Conservation (phyloP, 2,888 invertebrate species). For the Nineta flava region DNA sequence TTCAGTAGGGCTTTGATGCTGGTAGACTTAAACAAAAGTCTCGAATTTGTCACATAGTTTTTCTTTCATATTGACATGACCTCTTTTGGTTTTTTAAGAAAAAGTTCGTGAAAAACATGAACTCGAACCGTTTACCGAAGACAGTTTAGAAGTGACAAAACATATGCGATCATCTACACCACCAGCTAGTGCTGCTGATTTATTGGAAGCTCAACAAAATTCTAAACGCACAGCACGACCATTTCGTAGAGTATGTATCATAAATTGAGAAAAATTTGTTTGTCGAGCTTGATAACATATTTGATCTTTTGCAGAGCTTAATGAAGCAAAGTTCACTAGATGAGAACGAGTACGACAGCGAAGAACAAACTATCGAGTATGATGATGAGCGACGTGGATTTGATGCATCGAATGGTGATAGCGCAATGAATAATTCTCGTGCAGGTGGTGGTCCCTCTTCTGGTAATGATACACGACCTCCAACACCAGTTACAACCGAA, state of each 20-base stretch:
- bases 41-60: not conserved
- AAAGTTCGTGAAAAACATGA: constrained; percentile 51
- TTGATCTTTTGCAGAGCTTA: constrained; percentile 38
- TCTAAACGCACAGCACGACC: constrained; percentile 56
- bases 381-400: constrained; percentile 35
- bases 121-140: constrained; percentile 68
- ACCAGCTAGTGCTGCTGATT: constrained; percentile 81
- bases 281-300: not conserved
- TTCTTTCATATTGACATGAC: constrained; percentile 2
- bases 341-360: constrained; percentile 53
- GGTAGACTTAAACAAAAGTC: not conserved
- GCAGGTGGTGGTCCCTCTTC: constrained; percentile 26
- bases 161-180: constrained; percentile 92
- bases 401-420: constrained; percentile 21
- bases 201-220: constrained; percentile 76
- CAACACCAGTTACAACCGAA: constrained; percentile 25
- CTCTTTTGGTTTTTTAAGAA: constrained; percentile 15
- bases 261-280: not conserved
- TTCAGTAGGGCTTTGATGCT: not conserved
- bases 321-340: constrained; percentile 88
- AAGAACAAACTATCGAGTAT: constrained; percentile 34
- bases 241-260: constrained; percentile 39
- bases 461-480: constrained; percentile 26
- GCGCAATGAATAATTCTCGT: constrained; percentile 6
- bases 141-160: constrained; percentile 86